Conservation (phyloP, 2,888 invertebrate species). For the Phasia obesa region DNA sequence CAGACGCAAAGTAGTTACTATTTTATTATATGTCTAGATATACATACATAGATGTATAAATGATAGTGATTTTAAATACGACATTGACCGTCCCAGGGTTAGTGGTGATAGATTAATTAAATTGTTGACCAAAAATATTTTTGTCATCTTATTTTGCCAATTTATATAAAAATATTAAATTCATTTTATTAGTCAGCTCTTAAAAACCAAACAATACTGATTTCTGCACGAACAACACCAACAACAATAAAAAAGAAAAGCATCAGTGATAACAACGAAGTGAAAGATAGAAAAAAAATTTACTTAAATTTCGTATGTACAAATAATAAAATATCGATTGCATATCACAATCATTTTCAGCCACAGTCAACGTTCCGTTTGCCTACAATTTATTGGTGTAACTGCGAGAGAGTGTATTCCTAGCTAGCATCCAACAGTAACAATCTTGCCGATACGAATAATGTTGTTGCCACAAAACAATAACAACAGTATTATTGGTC, state of each 20-base stretch:
- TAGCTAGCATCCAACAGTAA: slow-evolving; percentile 28
- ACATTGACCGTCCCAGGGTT: too few relatives aligned
- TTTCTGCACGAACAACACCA: not conserved
- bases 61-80: too few relatives aligned
- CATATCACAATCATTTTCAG: slow-evolving; percentile 58
- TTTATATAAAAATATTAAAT: slow-evolving; percentile 30
- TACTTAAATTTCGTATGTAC: slow-evolving; percentile 55
- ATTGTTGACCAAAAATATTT: too few relatives aligned
- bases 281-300: slow-evolving; percentile 35
- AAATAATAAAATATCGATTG: slow-evolving; percentile 66
- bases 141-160: slow-evolving; percentile 19
- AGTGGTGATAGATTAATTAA: too few relatives aligned
- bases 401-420: not conserved
- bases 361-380: slow-evolving; percentile 11
- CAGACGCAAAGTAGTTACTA: too few relatives aligned
- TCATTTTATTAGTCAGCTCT: slow-evolving; percentile 14
- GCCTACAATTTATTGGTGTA: slow-evolving; percentile 16
- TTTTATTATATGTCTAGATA: too few relatives aligned
- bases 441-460: slow-evolving; percentile 46
- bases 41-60: too few relatives aligned
- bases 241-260: slow-evolving; percentile 19
- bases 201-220: not conserved
- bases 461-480: slow-evolving; percentile 49
- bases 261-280: slow-evolving; percentile 56
- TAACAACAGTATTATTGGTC: slow-evolving; percentile 62